These are phyloP conservation scores for Wiebesia pumilae DNA, from an alignment of 1,140 invertebrate genomes.

Conservation along the genomic window DNA sequence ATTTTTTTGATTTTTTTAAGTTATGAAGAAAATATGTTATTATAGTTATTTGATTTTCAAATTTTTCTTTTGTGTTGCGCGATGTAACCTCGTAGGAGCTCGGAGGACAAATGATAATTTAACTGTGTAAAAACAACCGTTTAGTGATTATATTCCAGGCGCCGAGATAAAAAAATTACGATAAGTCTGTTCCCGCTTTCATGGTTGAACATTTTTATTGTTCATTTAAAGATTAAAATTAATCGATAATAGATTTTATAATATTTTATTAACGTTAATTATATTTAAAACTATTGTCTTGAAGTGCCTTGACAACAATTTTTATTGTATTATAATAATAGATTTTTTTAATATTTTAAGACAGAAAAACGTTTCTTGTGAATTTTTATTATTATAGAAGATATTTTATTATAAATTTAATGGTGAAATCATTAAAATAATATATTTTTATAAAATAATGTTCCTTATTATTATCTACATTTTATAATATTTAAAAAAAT, in stretches of 20 bases:
- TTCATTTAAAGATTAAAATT: not conserved
- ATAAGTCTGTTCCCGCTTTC: slow-evolving; percentile 39
- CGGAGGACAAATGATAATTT: slow-evolving; percentile 34
- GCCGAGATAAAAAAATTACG: slow-evolving; percentile 42
- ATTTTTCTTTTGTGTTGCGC: not conserved
- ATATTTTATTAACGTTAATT: not conserved
- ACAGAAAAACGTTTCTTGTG: too few species aligned
- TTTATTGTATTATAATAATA: not conserved
- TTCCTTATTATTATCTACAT: not conserved
- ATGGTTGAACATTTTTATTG: slow-evolving; percentile 8
- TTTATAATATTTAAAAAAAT: not conserved
- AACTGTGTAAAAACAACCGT: slow-evolving; percentile 15
- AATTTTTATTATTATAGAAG: too few species aligned
- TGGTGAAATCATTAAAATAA: too few species aligned
- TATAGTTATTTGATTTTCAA: not conserved
- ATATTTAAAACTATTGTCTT: not conserved
- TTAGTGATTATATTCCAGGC: slow-evolving; percentile 29
- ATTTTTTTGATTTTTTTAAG: not conserved
- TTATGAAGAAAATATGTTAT: not conserved
- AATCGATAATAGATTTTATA: not conserved
- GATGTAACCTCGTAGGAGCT: slow-evolving; percentile 2
- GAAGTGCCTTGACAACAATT: too few species aligned
- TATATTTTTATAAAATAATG: not conserved
- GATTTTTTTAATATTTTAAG: too few species aligned
- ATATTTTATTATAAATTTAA: too few species aligned